phyloP scores from a whole-genome alignment of 2,797 vertebrate species.

The Taeniopygia guttata region DNA sequence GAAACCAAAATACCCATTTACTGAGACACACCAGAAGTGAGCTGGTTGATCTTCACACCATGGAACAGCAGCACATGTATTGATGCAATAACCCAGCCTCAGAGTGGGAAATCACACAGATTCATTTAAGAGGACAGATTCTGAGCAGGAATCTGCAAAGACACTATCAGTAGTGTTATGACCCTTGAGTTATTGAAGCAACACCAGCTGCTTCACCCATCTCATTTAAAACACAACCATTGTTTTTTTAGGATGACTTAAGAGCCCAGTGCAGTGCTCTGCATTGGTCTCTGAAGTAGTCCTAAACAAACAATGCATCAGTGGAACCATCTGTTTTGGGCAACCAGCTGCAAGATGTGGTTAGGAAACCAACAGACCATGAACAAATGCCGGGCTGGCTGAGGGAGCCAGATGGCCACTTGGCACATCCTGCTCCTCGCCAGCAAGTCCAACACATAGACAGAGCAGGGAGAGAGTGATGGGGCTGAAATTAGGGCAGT shows the following conservation, averaged over 20 bases:
- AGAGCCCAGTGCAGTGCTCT: background rate
- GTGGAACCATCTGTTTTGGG: slow-evolving; percentile 2
- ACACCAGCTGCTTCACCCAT: background rate
- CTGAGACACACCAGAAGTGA: background rate
- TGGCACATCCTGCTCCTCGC: rapidly evolving
- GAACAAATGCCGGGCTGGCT: rapidly evolving
- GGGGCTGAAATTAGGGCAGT: background rate
- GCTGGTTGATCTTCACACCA: background rate
- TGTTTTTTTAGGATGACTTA: background rate
- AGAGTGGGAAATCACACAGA: background rate
- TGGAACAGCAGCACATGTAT: background rate
- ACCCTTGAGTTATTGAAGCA: background rate
- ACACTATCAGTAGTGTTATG: background rate
- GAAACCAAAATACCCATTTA: background rate
- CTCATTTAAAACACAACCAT: background rate
- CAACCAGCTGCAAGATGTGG: slow-evolving; percentile 20
- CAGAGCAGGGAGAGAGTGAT: background rate
- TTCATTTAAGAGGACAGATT: background rate
- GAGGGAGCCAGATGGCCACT: slow-evolving; percentile 15
- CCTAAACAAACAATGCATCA: background rate
- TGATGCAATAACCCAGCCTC: background rate
- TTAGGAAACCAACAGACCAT: background rate
- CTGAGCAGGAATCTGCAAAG: background rate
- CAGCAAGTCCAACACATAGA: background rate
- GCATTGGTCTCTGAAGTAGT: background rate